phyloP scores from a whole-genome alignment of 2,797 vertebrate species.

The Scolopax rusticola region DNA sequence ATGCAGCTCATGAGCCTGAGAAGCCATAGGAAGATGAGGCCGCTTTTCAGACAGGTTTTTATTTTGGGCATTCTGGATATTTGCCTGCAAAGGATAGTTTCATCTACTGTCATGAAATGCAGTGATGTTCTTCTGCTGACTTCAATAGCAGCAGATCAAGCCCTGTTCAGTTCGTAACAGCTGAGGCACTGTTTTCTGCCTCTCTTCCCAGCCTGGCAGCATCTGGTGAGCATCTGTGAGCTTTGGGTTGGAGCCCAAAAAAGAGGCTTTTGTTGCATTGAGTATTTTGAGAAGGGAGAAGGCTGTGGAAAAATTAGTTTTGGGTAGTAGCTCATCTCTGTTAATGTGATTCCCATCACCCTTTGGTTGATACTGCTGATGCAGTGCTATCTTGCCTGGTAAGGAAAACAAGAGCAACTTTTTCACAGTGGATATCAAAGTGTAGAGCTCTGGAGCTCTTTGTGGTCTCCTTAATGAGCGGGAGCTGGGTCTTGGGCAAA shows the following conservation, averaged over 20 bases:
- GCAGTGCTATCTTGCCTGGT: neutral
- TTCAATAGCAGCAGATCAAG: neutral
- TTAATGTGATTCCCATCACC: neutral
- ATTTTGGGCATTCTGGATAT: neutral
- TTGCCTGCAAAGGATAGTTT: neutral
- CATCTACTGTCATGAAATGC: rapidly evolving
- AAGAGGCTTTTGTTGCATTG: neutral
- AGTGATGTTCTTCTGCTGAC: neutral
- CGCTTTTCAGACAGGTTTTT: neutral
- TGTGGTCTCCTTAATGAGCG: neutral
- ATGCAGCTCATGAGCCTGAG: neutral
- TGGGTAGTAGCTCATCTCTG: neutral
- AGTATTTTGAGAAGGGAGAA: neutral
- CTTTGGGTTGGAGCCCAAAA: neutral
- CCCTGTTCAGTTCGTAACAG: neutral
- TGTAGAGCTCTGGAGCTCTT: neutral
- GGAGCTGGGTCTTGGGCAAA: neutral
- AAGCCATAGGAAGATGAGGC: neutral
- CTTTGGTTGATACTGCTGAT: neutral
- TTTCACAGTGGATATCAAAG: neutral
- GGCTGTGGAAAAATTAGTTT: neutral
- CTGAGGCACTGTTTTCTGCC: neutral
- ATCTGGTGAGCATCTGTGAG: neutral
- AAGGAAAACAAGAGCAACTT: neutral
- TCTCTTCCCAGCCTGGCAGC: neutral